A percentile compares a stretch with the other conserved stretches of the same genome.
Conservation (phyloP, 1,140 invertebrate genomes). For the Pteromalus puparum region DNA sequence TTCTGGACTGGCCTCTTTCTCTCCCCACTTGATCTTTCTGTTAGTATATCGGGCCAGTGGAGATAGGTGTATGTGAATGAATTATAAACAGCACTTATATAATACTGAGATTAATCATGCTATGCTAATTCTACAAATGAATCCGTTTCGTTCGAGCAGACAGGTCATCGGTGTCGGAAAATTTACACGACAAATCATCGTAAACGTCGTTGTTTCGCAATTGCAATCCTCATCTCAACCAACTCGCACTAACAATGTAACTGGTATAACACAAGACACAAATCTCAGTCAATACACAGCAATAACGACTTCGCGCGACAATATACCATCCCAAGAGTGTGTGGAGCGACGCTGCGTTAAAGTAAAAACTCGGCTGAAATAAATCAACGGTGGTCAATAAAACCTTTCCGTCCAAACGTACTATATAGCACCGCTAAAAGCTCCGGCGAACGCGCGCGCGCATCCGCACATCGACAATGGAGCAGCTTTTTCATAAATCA, state of each 20-base stretch:
- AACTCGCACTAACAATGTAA: too few relatives aligned
- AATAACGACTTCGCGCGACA: neutral
- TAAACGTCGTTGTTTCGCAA: neutral
- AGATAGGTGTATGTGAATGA: too few relatives aligned
- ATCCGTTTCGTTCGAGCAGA: neutral
- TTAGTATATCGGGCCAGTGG: too few relatives aligned
- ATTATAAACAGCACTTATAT: too few relatives aligned
- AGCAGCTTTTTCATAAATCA: conserved; percentile 24
- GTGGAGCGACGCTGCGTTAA: too few relatives aligned
- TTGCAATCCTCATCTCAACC: neutral
- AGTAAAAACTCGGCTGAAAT: neutral
- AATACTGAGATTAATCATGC: too few relatives aligned
- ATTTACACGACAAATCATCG: neutral
- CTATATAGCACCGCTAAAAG: neutral
- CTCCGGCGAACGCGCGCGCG: too few relatives aligned
- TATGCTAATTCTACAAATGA: too few relatives aligned
- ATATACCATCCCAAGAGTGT: neutral
- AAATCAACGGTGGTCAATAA: conserved; percentile 6
- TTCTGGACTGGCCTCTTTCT: too few relatives aligned
- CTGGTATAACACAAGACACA: neutral
- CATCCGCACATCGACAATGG: neutral
- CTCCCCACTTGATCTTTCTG: too few relatives aligned
- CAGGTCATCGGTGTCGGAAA: neutral
- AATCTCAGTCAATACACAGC: neutral
- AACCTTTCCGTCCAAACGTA: neutral